A percentile compares a stretch with the other conserved stretches of the same genome.
Conservation (phyloP, 2,888 invertebrate species). For the Acholoe squamosa region DNA sequence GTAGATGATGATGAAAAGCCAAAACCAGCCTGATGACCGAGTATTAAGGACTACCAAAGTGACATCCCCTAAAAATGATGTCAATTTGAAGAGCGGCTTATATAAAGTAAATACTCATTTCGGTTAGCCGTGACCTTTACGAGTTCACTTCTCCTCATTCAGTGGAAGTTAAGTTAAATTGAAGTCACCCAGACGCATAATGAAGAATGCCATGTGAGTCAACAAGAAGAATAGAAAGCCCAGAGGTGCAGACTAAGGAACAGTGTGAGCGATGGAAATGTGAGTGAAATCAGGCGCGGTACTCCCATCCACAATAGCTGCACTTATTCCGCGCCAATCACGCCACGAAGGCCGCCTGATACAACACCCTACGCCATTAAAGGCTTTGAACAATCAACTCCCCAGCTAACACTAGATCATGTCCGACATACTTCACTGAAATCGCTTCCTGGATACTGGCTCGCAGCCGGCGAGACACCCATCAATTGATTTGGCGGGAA, state of each 20-base stretch:
- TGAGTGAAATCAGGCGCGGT: background rate
- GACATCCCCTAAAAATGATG: no score
- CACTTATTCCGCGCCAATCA: background rate
- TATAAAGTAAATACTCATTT: no score
- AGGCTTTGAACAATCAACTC: background rate
- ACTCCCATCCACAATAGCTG: background rate
- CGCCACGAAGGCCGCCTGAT: background rate
- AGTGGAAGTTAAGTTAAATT: no score
- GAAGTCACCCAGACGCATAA: background rate
- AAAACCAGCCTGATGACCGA: no score
- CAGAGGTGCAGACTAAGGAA: no score
- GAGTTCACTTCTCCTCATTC: no score
- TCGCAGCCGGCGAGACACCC: background rate
- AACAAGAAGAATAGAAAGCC: background rate
- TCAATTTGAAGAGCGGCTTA: no score
- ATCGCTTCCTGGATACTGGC: slow-evolving; percentile 1
- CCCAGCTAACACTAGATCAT: background rate
- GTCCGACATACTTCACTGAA: background rate
- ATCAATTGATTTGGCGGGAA: background rate
- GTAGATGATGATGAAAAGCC: no score
- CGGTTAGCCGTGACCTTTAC: no score
- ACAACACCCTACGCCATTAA: background rate
- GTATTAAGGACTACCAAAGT: no score
- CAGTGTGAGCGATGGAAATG: background rate
- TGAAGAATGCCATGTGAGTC: background rate